Conservation (phyloP, 1,140 invertebrate genomes). For the Euura lappo region DNA sequence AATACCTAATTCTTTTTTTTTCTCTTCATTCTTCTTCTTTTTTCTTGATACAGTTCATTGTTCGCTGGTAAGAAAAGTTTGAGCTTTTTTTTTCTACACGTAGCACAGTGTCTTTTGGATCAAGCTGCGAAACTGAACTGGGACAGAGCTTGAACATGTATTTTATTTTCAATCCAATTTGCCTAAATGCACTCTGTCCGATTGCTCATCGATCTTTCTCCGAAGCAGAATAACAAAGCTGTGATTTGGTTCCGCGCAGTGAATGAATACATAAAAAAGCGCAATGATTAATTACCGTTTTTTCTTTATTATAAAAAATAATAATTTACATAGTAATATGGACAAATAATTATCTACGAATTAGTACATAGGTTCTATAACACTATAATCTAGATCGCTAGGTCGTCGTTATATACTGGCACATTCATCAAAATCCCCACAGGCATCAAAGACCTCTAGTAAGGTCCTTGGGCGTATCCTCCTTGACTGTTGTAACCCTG, state of each 20-base stretch:
- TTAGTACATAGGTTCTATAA: background rate
- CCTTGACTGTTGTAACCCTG: slow-evolving; percentile 53
- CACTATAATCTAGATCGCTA: background rate
- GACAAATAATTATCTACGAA: too few species aligned
- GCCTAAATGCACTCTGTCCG: background rate
- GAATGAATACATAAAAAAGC: background rate
- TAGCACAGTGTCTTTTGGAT: too few species aligned
- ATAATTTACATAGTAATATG: background rate
- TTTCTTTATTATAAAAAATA: background rate
- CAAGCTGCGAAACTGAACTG: too few species aligned
- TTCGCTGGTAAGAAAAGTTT: too few species aligned
- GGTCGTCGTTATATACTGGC: slow-evolving; percentile 1
- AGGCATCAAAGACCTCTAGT: background rate
- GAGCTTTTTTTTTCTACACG: too few species aligned
- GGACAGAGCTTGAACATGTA: background rate
- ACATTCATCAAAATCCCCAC: background rate
- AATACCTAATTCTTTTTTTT: too few species aligned
- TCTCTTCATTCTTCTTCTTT: too few species aligned
- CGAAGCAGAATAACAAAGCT: background rate
- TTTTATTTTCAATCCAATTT: background rate
- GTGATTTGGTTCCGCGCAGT: background rate
- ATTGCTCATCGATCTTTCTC: background rate
- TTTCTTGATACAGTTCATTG: too few species aligned
- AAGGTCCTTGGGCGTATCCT: slow-evolving; percentile 17
- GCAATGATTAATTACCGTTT: background rate